Base-by-base conservation (phyloP, 2,113 vertebrate genomes). In the Odocoileus hemionus region DNA sequence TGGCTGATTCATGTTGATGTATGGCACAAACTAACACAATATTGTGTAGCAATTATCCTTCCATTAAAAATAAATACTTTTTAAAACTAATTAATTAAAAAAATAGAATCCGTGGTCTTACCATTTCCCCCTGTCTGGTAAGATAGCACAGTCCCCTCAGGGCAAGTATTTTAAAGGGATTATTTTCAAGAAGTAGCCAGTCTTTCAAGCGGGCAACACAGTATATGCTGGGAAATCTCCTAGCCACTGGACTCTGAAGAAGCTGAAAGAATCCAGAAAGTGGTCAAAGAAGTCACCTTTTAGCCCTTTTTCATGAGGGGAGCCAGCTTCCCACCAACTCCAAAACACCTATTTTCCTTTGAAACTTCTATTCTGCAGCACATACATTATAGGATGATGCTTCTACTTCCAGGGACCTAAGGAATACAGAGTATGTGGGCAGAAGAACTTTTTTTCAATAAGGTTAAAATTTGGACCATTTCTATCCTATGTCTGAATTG, bases 191-290 rank as follows among this genome's bases (percentile, higher is more conserved):
- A 80, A 58, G 64, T 55, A 98, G 85, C 98, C 98, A 98, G 23
- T 95, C 87, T 94, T 85, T 96, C 88, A 98, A 45, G 70, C 95
- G 95, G 80, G 7, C 47, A n/a, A 89, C 15, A 19, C 96, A 97
- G 58, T 97, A 98, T 91, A 78, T 36, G 14, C 33, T 67, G 33
- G 98, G 96, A 28, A 98, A 67, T 90, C 97, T 97, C 28, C 28
- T 97, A 58, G 96, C 95, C 95, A 98, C 5, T n/a, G 98, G 97
- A 97, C 98, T 97, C 92, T 78, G 96, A 19, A 98, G 84, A 93
- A 98, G 98, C 98, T 98, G 94, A 93, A 98, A 97, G n/a, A 97
- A 97, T 21, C 61, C 79, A 87, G 54, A 95, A 93, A 93, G 76
- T 33, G 91, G 36, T 26, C 89, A 67, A 50, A 87, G 50, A 96